phyloP scores from a whole-genome alignment of 1,140 invertebrate species.

The Psix sp. region DNA sequence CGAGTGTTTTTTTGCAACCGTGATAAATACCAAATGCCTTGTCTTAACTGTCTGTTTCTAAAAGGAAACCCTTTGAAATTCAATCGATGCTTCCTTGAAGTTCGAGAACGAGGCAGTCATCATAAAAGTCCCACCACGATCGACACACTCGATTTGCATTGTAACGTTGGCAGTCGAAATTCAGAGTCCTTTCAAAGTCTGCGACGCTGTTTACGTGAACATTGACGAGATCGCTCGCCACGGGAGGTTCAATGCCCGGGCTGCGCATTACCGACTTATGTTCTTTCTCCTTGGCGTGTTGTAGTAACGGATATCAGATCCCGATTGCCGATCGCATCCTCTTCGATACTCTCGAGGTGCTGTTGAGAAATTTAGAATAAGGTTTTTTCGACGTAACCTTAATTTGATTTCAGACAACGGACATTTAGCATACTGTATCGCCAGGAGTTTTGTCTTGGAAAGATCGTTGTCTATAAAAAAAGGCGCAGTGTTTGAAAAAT shows the following conservation, averaged over 20 bases:
- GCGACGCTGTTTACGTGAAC: constrained; percentile 9
- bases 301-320: background rate
- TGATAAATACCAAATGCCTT: too few relatives aligned
- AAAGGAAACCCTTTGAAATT: constrained; percentile 1
- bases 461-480: too few relatives aligned
- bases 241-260: constrained; percentile 17
- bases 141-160: constrained; percentile 22
- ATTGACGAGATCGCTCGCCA: constrained; percentile 11
- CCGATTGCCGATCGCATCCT: constrained; percentile 14
- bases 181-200: constrained; percentile 8
- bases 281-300: background rate
- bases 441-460: too few relatives aligned
- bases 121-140: constrained; percentile 5
- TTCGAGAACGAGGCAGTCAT: constrained; percentile 12
- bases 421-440: too few relatives aligned
- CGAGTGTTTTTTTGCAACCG: too few relatives aligned
- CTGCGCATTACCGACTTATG: constrained; percentile 3
- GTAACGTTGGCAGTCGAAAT: constrained; percentile 18
- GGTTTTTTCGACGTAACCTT: too few relatives aligned
- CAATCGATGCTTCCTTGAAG: background rate
- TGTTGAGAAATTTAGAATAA: too few relatives aligned
- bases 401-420: too few relatives aligned
- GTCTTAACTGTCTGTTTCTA: background rate
- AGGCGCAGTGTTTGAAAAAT: too few relatives aligned
- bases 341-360: too few relatives aligned